Evolutionary conservation across 1,140 invertebrate species (phyloP).

Genomic region (Drosophila sucinea): DNA sequence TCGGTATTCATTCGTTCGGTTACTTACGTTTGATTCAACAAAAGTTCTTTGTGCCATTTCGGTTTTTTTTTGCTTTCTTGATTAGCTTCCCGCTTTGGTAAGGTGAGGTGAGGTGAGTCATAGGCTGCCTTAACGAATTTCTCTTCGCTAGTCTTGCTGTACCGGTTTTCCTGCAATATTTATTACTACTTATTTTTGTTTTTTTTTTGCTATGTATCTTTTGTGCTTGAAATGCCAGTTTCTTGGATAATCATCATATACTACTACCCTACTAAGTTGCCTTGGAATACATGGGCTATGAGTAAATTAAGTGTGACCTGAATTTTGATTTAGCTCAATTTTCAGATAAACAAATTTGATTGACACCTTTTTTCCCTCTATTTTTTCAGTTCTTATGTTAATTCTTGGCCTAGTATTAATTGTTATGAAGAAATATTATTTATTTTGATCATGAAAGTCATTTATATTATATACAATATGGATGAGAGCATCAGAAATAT

Average conservation of each 20-base stretch:
- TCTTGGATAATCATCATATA: neutral
- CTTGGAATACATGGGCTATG: neutral
- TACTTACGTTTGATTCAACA: conserved; percentile 7
- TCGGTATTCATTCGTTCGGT: neutral
- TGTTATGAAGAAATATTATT: too few species aligned
- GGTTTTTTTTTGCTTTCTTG: conserved; percentile 9
- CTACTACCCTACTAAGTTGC: neutral
- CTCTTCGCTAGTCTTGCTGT: conserved; percentile 5
- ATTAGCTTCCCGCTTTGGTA: conserved; percentile 3
- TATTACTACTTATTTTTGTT: neutral
- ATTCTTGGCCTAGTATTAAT: too few species aligned
- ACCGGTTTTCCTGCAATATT: conserved; percentile 11
- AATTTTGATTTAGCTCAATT: neutral
- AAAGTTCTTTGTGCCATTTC: conserved; percentile 11
- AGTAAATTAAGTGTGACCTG: neutral
- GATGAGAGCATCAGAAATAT: too few species aligned
- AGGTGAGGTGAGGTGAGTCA: neutral
- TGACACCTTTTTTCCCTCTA: neutral
- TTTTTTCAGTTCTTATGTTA: neutral
- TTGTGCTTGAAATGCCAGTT: conserved; percentile 2
- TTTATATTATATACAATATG: too few species aligned
- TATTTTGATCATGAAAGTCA: too few species aligned
- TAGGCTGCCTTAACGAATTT: conserved; percentile 3
- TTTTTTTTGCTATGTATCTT: neutral
- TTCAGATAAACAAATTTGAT: neutral